phyloP scores from a whole-genome alignment of 2,113 vertebrate species.

The Embiotoca jacksoni region DNA sequence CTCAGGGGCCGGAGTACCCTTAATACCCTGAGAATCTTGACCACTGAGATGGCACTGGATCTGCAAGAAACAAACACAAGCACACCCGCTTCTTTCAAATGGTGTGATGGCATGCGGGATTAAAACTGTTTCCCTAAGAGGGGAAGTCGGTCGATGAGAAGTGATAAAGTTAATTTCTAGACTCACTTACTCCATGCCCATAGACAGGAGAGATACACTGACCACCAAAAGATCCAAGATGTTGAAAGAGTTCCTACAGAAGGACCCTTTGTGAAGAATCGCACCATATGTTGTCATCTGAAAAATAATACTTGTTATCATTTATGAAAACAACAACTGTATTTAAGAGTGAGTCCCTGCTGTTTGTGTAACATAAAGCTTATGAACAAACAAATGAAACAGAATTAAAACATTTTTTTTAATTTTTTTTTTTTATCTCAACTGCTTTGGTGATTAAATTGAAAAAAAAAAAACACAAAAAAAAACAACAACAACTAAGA shows the following conservation, averaged over 20 bases:
- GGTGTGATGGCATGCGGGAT: background rate
- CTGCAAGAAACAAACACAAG: slow-evolving; percentile 65
- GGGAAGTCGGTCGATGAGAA: background rate
- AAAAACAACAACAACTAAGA: too few relatives aligned
- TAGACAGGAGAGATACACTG: slow-evolving; percentile 93
- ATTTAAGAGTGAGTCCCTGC: too few relatives aligned
- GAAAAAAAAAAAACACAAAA: too few relatives aligned
- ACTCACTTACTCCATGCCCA: slow-evolving; percentile 90
- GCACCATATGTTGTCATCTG: slow-evolving; percentile 96
- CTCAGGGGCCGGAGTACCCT: slow-evolving; percentile 91
- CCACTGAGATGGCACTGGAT: slow-evolving; percentile 94
- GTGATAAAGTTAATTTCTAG: background rate
- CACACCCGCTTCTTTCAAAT: background rate
- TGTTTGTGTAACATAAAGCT: background rate
- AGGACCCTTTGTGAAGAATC: slow-evolving; percentile 95
- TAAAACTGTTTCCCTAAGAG: background rate
- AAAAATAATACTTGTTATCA: background rate
- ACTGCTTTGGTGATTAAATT: too few relatives aligned
- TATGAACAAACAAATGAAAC: too few relatives aligned
- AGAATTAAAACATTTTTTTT: too few relatives aligned
- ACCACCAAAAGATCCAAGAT: slow-evolving; percentile 95
- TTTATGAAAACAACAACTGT: background rate
- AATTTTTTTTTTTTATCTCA: too few relatives aligned
- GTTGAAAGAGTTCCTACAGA: slow-evolving; percentile 96
- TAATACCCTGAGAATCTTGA: slow-evolving; percentile 94